phyloP scores from a whole-genome alignment of 1,140 invertebrate species.

The Philotrypesis tridentata region DNA sequence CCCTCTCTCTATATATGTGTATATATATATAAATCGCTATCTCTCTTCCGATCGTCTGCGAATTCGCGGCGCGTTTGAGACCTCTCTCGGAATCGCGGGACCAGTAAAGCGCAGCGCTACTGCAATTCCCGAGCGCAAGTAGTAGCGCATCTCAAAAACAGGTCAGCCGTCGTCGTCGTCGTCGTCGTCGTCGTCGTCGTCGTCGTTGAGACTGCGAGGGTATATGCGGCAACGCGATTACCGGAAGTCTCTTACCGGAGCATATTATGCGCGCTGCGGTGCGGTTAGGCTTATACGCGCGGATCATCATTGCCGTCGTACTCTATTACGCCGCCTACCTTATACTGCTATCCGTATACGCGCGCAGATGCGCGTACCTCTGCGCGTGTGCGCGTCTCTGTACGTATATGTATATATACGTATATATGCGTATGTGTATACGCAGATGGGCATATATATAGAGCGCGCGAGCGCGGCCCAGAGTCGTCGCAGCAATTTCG shows the following conservation, averaged over 20 bases:
- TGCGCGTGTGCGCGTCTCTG: too few species aligned
- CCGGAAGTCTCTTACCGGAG: constrained; percentile 9
- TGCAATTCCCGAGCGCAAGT: constrained; percentile 50
- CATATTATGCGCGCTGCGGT: not conserved
- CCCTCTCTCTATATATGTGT: too few species aligned
- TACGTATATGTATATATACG: not conserved
- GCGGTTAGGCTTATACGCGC: not conserved
- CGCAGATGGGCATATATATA: too few species aligned
- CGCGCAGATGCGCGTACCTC: too few species aligned
- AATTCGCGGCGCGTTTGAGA: not conserved
- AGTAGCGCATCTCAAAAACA: constrained; percentile 53
- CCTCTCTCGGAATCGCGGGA: not conserved
- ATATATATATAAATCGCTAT: too few species aligned
- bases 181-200: not conserved
- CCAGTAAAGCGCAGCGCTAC: not conserved
- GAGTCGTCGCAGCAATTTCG: not conserved
- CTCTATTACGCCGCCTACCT: not conserved
- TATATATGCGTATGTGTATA: not conserved
- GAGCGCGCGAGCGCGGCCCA: not conserved
- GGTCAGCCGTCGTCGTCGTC: constrained; percentile 42
- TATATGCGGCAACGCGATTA: not conserved
- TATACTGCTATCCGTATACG: too few species aligned
- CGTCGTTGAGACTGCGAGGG: not conserved
- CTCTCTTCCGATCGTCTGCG: not conserved
- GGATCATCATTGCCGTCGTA: constrained; percentile 11